These are phyloP conservation scores for Aporophyla nigra DNA, from an alignment of 2,888 invertebrate genomes.

Conservation along the genomic window DNA sequence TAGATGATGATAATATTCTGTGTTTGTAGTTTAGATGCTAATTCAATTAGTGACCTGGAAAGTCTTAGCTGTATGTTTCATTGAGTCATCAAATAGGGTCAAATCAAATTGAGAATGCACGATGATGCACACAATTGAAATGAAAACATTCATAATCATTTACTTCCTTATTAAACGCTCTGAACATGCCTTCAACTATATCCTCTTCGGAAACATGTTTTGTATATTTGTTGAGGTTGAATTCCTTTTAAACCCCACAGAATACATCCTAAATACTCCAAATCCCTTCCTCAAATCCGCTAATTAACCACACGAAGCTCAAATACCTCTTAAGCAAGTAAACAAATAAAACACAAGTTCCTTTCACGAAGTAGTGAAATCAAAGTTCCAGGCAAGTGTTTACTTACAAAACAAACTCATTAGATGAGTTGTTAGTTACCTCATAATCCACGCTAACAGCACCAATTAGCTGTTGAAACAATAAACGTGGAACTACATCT, in stretches of 20 bases:
- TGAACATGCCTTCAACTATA: not conserved
- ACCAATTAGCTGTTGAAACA: constrained; percentile 64
- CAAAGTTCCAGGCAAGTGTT: constrained; percentile 60
- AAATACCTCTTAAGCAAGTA: constrained; percentile 34
- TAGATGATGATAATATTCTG: constrained; percentile 23
- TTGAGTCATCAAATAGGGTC: constrained; percentile 9
- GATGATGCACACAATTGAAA: not conserved
- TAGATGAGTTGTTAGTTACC: constrained; percentile 65
- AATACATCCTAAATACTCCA: constrained; percentile 14
- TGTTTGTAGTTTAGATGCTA: constrained; percentile 21
- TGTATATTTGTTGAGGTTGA: not conserved
- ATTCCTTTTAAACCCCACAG: not conserved
- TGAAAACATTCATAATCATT: not conserved
- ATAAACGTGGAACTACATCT: constrained; percentile 54
- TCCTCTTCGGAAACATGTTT: not conserved
- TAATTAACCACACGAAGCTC: constrained; percentile 47
- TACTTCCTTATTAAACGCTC: not conserved
- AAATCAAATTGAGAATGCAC: not conserved
- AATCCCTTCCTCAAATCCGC: constrained; percentile 19
- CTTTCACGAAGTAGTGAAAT: constrained; percentile 49
- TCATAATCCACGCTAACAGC: constrained; percentile 62
- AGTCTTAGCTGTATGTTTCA: not conserved
- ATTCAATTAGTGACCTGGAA: constrained; percentile 24
- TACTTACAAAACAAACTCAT: constrained; percentile 63
- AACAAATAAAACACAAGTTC: constrained; percentile 50